Conservation (phyloP, 2,797 vertebrate species). For the Oreonectes daqikongensis region DNA sequence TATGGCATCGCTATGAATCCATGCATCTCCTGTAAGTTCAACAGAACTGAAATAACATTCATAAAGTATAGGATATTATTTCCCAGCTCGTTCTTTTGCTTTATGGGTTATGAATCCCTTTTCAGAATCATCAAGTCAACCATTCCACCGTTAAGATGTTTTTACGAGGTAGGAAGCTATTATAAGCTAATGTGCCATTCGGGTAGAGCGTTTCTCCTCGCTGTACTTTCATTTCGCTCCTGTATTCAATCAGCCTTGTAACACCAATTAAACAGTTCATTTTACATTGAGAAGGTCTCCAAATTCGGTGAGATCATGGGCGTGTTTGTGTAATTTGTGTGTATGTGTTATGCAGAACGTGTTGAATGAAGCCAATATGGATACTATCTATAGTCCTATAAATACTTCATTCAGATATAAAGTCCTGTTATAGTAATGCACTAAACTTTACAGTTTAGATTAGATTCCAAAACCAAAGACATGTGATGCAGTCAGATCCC, state of each 20-base stretch:
- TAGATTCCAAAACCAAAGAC: neutral
- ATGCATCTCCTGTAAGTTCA: neutral
- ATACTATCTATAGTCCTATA: neutral
- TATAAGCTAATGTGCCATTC: constrained; percentile 4
- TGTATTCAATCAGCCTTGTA: neutral
- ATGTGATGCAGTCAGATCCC: neutral
- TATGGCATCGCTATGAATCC: too few relatives aligned
- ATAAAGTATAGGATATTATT: neutral
- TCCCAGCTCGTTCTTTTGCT: neutral
- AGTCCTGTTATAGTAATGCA: neutral
- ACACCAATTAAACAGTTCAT: neutral
- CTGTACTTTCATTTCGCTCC: neutral
- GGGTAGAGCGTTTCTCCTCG: neutral
- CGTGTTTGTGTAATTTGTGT: neutral
- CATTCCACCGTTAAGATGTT: constrained; percentile 1
- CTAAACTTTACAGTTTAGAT: neutral
- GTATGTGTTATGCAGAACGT: neutral
- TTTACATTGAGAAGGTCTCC: neutral
- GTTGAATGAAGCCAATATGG: neutral
- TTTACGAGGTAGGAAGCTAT: constrained; percentile 13
- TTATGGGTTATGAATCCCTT: neutral
- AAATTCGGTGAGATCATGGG: neutral
- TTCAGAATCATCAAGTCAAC: neutral
- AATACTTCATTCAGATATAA: neutral
- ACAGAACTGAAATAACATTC: neutral